Evolutionary conservation across 1,140 invertebrate genomes (phyloP).

Genomic region (Oreohelix idahoensis): DNA sequence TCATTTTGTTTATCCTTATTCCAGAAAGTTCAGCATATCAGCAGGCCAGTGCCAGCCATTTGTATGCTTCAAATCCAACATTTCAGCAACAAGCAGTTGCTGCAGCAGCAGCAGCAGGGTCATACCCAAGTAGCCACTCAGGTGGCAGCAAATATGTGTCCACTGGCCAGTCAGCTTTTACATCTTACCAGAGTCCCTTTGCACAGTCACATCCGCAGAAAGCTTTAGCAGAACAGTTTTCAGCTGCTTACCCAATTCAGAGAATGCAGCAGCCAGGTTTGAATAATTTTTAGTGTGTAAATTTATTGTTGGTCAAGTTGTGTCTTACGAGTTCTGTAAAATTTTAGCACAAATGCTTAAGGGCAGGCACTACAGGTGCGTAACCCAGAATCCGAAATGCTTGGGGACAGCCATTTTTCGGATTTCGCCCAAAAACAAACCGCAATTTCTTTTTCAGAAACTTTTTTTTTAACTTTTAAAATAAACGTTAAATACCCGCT

Average conservation of each 20-base stretch:
- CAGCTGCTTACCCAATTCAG: slow-evolving; percentile 58
- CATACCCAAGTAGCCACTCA: slow-evolving; percentile 56
- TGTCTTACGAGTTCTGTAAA: no score
- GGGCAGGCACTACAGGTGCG: no score
- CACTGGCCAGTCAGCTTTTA: slow-evolving; percentile 64
- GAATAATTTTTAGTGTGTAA: no score
- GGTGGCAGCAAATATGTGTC: slow-evolving; percentile 57
- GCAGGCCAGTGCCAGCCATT: slow-evolving; percentile 8
- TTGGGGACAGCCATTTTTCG: no score
- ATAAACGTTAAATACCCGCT: no score
- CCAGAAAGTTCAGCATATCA: slow-evolving; percentile 29
- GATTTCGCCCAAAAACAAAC: no score
- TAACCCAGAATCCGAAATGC: no score
- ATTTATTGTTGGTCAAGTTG: no score
- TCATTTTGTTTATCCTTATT: no score
- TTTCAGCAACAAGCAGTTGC: slow-evolving; percentile 44
- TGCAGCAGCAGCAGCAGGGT: slow-evolving; percentile 46
- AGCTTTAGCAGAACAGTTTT: slow-evolving; percentile 48
- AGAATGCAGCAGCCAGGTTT: slow-evolving; percentile 63
- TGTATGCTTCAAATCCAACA: slow-evolving; percentile 13
- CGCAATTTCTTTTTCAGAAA: no score
- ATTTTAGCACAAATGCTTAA: no score
- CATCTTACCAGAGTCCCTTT: slow-evolving; percentile 64
- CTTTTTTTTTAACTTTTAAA: no score
- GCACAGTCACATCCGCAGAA: slow-evolving; percentile 61